Evolutionary conservation across 2,888 invertebrate genomes (phyloP), one percentile per base, ranked within the genome.

Genomic region (Dromius quadrimaculatus): DNA sequence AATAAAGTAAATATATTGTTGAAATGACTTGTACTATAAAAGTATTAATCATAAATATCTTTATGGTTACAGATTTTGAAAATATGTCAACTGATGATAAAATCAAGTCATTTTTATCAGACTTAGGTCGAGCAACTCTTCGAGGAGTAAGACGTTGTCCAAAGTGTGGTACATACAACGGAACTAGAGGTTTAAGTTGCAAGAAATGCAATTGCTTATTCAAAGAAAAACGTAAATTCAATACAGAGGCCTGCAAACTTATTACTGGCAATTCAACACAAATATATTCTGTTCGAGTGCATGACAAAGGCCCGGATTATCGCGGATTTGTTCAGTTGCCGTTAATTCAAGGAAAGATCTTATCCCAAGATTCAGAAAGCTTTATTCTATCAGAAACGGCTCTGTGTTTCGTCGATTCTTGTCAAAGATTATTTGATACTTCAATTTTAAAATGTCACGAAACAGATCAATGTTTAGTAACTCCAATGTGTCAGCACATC

Each of bases 101-200:
- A 45, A 70, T 70, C 17, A 70, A 70, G 34, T 70, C 62, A 36
- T 70, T 70, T 70, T 47, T 78, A 19, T 74, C 75, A 54, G 79
- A 79, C 64, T 75, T 82, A 38, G 82, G 82, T 22, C 78, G 79
- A 71, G 85, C 90, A 2, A 91, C 91, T 0, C 81, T 88, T 61
- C 81, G 93, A 59, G 93, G 93, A 2, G 86, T 93, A 0, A 85
- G 89, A 74, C 90, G 89, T 77, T 94, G 93, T 78, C 87, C 87
- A 0, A 89, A 89, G 77, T 94, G 93, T 83, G 90, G 91, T 0
- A 87, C 87, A 1, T 88, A 88, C 73, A 93, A 92, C 81, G 93
- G 93, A 1, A 91, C 91, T 0, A 84, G 92, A 64, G 90, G 91
- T n/a, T 83, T 87, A 17, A 86, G 86, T 73, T 92, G 92, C 78